Evolutionary conservation across 2,797 vertebrate species (phyloP).

Genomic region (Neopelma chrysocephalum): DNA sequence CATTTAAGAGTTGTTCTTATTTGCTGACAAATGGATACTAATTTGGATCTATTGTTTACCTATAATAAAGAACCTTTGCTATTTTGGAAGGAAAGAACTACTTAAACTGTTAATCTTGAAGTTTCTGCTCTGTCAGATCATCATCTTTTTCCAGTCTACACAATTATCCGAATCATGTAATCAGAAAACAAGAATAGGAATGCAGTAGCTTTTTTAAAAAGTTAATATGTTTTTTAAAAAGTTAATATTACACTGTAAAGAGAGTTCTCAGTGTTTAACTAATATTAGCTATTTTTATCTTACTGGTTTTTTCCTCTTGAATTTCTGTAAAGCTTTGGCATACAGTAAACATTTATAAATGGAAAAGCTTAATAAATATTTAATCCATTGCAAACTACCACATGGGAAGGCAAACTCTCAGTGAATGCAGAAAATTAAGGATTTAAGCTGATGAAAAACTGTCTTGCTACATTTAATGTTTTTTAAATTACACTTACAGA

Average conservation of each 20-base stretch:
- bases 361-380: neutral
- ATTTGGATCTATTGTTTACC: too few species aligned
- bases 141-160: neutral
- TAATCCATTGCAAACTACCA: neutral
- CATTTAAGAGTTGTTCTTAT: too few species aligned
- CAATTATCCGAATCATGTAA: neutral
- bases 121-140: neutral
- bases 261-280: constrained; percentile 1
- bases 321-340: neutral
- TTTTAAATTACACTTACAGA: neutral
- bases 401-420: neutral
- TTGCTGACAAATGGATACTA: too few species aligned
- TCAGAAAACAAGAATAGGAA: neutral
- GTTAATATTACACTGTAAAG: neutral
- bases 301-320: neutral
- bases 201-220: too few species aligned
- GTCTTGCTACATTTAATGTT: neutral
- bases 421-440: neutral
- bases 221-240: neutral
- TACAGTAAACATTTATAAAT: constrained; percentile 14
- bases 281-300: neutral
- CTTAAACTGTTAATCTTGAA: neutral
- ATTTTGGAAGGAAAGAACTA: too few species aligned
- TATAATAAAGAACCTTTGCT: too few species aligned
- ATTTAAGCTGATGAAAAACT: neutral